Base-by-base conservation (phyloP, 2,113 vertebrate genomes). In the Psilopsiagon aurifrons region DNA sequence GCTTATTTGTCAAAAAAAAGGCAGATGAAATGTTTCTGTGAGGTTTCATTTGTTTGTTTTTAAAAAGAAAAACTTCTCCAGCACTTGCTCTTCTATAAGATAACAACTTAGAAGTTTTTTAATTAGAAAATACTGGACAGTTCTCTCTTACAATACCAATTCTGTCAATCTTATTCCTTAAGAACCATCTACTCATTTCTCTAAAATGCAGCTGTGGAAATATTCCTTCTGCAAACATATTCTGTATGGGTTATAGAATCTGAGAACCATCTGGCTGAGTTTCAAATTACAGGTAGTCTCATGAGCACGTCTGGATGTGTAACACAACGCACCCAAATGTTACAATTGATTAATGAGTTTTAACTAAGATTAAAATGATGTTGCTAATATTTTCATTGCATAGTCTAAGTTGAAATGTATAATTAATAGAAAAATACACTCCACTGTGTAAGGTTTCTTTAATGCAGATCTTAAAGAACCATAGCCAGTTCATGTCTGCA, bases 81-180 rank as follows among this genome's bases (percentile, higher is more conserved):
- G 17, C 11, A 19, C 29, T 71, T 88, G 10, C 3, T 75, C 9
- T 78, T 75, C 25, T 4, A 35, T 19, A 0, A 70, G 6, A 19
- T 13, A 47, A 47, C 12, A 44, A 17, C 3, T 37, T 29, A 1
- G 0, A 0, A 54, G 11, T 44, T 82, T 82, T 67, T 70, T 5
- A 39, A 71, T 39, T 16, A 12, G 51, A 82, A 79, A 82, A 86
- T 15, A 64, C 7, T 29, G 25, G 5, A 49, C 13, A 24, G 13
- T 14, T 60, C 14, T 51, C 4, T 66, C 49, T 66, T 74, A 4
- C 7, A 35, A 43, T 7, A 51, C 1, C 17, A 59, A 1, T 57
- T 75, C 22, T 62, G 54, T 39, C 25, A 33, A 5, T 57, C 28
- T 35, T n/a, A 41, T 20, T 8, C 9, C 51, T 37, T 47, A 57